Conservation (phyloP, 2,888 invertebrate genomes). For the Orthosia incerta region DNA sequence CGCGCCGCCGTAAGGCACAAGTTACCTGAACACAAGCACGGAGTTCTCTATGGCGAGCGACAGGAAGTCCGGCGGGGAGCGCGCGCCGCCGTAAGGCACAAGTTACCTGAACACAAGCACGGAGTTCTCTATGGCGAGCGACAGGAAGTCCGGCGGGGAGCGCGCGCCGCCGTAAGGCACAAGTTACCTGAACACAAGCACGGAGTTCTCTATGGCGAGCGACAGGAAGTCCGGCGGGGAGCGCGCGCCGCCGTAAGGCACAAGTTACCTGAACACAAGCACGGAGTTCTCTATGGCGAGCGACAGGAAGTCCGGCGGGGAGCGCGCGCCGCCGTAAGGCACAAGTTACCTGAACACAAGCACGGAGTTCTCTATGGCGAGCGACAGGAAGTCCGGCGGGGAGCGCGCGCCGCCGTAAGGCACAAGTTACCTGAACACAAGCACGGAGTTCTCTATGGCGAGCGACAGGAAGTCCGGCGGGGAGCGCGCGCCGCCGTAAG, state of each 20-base stretch:
- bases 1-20: conserved; percentile 92
- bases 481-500: conserved; percentile 92
- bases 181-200: conserved; percentile 90
- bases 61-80: conserved; percentile 92
- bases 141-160: conserved; percentile 93
- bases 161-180: conserved; percentile 93
- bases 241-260: conserved; percentile 93
- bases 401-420: conserved; percentile 92
- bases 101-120: conserved; percentile 91
- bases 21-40: conserved; percentile 91
- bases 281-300: conserved; percentile 95
- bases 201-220: conserved; percentile 95
- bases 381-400: conserved; percentile 94
- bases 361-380: conserved; percentile 95
- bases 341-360: conserved; percentile 90
- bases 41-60: conserved; percentile 96
- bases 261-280: conserved; percentile 89
- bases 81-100: conserved; percentile 93
- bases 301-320: conserved; percentile 93
- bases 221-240: conserved; percentile 93
- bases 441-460: conserved; percentile 95
- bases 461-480: conserved; percentile 94
- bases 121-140: conserved; percentile 95
- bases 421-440: conserved; percentile 89
- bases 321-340: conserved; percentile 92